A percentile compares a stretch with the other conserved stretches of the same genome.
Conservation (phyloP, 1,140 invertebrate species). For the Hydropsyche tenuis region DNA sequence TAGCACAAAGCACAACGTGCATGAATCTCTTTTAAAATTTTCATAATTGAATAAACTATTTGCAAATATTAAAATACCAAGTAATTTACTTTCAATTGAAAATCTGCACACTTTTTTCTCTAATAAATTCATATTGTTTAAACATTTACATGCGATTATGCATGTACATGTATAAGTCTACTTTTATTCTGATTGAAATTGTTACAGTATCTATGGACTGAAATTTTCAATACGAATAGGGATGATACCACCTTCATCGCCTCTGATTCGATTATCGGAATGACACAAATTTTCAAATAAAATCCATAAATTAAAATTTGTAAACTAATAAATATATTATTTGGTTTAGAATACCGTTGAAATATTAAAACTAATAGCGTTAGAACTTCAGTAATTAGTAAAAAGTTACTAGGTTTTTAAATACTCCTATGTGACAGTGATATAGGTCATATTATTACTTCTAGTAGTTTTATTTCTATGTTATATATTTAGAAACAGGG, state of each 20-base stretch:
- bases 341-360: slow-evolving; percentile 42
- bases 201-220: slow-evolving; percentile 23
- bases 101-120: no score
- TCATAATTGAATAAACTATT: no score
- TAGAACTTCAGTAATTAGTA: slow-evolving; percentile 44
- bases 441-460: slow-evolving; percentile 40
- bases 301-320: slow-evolving; percentile 1
- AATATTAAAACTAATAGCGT: slow-evolving; percentile 43
- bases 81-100: no score
- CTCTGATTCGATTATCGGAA: slow-evolving; percentile 9
- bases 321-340: slow-evolving; percentile 17
- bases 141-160: no score
- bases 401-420: slow-evolving; percentile 49
- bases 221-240: slow-evolving; percentile 19
- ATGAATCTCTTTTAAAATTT: no score
- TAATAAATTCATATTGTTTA: no score
- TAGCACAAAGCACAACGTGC: no score
- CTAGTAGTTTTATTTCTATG: slow-evolving; percentile 4
- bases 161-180: neutral
- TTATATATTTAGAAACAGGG: slow-evolving; percentile 47
- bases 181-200: slow-evolving; percentile 13
- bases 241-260: slow-evolving; percentile 4
- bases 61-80: no score
- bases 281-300: neutral
- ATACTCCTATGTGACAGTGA: slow-evolving; percentile 49